Evolutionary conservation across 92 coral and sea anemone genomes (phyloP), one percentile per base, ranked within the genome.

Genomic region (Plumapathes pennacea): DNA sequence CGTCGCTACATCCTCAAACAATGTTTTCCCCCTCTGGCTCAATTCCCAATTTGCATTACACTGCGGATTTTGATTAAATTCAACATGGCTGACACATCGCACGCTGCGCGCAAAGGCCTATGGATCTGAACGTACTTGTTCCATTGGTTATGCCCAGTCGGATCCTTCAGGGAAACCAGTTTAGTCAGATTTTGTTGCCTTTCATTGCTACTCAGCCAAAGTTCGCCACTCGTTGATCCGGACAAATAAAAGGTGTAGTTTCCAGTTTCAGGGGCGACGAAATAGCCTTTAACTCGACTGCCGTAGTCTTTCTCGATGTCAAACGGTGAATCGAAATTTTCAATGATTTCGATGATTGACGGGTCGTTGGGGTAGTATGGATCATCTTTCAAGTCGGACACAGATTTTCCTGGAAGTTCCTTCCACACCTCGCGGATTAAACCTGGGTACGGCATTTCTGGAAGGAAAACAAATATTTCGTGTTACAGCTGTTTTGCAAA

Each of bases 311-410:
- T 84, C 64, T 94, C 99, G 22, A 88, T 82, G 57, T 94, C 99
- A 48, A 94, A 94, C 7, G 99, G 99, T 22, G 99, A 61, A 80
- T 94, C 99, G 29, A 94, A 94, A 57, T 94, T 94, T 58, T 94
- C 99, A 57, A 94, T 94, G 60, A 94, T 94, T 63, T 94, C 96
- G 54, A 94, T 87, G 17, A 88, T 84, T 5, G 98, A 88, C 23
- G 98, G 98, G 60, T 92, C 98, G 72, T 92, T 92, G 1, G 98
- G 98, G 55, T 88, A 92, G 78, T 92, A 92, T 5, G 96, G 94
- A 47, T 79, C 89, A 32, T 81, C 85, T 50, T 89, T 89, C 30
- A 92, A 90, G 49, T 77, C 77, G 33, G 50, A 71, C 65, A 92
- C 61, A 6, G 79, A 66, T 17, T 76, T 64, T 17, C 98, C 98